Base-by-base conservation (phyloP, 2,113 vertebrate species). In the Colistium nudipinnis region DNA sequence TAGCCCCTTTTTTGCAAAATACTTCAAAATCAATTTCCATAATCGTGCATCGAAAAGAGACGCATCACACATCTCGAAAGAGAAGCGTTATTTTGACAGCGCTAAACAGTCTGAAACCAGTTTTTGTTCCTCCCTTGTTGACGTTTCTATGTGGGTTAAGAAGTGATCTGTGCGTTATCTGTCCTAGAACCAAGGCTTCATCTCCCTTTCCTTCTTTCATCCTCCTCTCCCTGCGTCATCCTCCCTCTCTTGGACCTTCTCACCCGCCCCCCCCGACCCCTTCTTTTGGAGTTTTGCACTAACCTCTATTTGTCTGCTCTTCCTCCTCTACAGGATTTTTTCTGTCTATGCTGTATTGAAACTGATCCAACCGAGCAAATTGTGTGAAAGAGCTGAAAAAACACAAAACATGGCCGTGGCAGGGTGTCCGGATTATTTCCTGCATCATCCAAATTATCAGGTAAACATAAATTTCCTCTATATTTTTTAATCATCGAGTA, bases 361-460 rank as follows among this genome's bases (percentile, higher is more conserved):
- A 81, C 86, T 89, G 85, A 81, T 85, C 89, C 90, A 87, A 70
- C 90, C 74, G 47, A 41, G 51, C 64, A 69, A 86, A 89, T 44
- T 93, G 87, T 87, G 24, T 9, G 68, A 76, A 55, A 71, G 56
- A 73, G 47, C 49, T 64, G 62, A 71, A 55, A n/a, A 69, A 57
- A 56, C 47, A 3, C 49, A 56, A 73, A 89, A 87, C 76, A 95
- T 97, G 95, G 95, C 95, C 91, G 93, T 97, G 88, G 94, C 95
- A 51, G 95, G 95, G 82, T 95, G 93, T 86, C 95, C 94, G 31
- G 96, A 96, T 90, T 95, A 95, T 89, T 96, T 95, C 88, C 85
- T 96, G 74, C 94, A 95, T 90, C 95, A 94, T 91, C 95, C 93
- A 53, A 93, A 93, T 79, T 93, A 93, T 79, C 90, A 93, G 92